Conservation (phyloP, 1,140 invertebrate genomes). For the Physella acuta region DNA sequence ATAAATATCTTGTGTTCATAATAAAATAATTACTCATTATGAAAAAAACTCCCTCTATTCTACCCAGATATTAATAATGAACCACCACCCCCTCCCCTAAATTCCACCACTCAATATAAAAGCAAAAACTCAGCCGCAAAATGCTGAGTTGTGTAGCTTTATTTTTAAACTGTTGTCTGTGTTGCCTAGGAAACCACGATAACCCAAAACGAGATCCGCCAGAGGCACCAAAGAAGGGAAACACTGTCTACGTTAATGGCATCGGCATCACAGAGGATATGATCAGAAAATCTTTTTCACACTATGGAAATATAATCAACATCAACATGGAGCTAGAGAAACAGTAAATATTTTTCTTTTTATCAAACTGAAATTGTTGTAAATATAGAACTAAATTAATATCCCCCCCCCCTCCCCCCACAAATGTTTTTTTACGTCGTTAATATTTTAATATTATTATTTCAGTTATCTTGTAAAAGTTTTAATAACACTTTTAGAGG, state of each 20-base stretch:
- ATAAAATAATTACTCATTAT: too few species aligned
- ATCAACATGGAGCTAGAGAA: constrained; percentile 88
- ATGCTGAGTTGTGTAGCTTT: background rate
- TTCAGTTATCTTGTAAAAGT: too few species aligned
- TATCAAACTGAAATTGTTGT: too few species aligned
- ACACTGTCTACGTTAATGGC: constrained; percentile 83
- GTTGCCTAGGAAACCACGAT: constrained; percentile 42
- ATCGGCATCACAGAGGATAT: constrained; percentile 81
- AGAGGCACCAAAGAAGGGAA: constrained; percentile 70
- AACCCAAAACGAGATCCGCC: constrained; percentile 44
- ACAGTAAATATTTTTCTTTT: constrained; percentile 70
- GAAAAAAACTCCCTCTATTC: too few species aligned
- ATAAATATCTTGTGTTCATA: too few species aligned
- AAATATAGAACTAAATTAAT: too few species aligned
- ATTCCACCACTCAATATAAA: too few species aligned
- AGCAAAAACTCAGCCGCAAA: background rate
- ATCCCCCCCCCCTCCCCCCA: constrained; percentile 1
- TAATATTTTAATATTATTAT: too few species aligned
- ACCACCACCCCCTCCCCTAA: background rate
- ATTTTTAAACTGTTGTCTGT: too few species aligned
- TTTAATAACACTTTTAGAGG: too few species aligned
- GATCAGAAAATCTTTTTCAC: constrained; percentile 76
- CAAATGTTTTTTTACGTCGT: too few species aligned
- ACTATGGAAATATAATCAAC: constrained; percentile 80
- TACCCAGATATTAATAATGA: too few species aligned